Evolutionary conservation across 2,888 invertebrate species (phyloP).

Genomic region (Sinhomidia bicolor): DNA sequence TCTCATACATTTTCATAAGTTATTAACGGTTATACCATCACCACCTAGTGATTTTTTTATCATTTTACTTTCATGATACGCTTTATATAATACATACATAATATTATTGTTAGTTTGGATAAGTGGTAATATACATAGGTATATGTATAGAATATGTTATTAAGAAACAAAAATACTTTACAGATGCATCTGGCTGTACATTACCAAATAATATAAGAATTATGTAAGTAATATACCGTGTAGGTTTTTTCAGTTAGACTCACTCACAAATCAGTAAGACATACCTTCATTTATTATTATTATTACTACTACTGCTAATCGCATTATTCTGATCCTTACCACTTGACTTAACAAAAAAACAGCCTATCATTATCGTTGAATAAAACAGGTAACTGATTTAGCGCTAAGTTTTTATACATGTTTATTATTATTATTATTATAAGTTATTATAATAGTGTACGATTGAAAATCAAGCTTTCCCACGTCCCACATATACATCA

Average conservation of each 20-base stretch:
- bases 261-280: background rate
- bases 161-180: constrained; percentile 8
- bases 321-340: background rate
- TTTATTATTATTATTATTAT: too few species aligned
- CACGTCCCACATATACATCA: background rate
- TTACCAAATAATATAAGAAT: background rate
- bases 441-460: background rate
- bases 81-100: background rate
- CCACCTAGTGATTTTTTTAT: background rate
- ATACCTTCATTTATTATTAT: background rate
- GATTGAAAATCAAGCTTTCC: background rate
- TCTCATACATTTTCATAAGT: background rate
- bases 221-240: too few species aligned
- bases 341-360: background rate
- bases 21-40: too few species aligned
- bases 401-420: constrained; percentile 50
- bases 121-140: background rate
- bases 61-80: background rate
- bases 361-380: background rate
- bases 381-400: constrained; percentile 72
- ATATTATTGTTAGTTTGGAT: background rate
- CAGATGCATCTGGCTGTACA: background rate
- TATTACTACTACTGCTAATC: background rate
- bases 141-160: background rate
- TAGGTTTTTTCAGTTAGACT: background rate